phyloP scores from a whole-genome alignment of 2,797 vertebrate species.

The Coregonus suidteri region DNA sequence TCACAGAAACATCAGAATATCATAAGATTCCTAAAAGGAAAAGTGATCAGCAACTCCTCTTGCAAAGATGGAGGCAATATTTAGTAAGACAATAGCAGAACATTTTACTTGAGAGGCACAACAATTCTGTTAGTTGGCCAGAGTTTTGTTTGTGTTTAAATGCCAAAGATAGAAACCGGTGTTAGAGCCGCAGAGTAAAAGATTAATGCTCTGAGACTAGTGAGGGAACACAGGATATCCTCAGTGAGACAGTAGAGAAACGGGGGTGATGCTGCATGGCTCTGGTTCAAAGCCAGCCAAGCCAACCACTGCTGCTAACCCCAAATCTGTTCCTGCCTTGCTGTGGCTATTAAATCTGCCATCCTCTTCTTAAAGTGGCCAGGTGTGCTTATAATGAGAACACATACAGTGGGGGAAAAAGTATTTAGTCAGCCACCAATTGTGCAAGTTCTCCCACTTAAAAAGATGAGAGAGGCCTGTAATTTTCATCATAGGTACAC shows the following conservation, averaged over 20 bases:
- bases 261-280: neutral
- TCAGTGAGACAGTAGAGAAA: constrained; percentile 1
- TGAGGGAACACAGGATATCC: constrained; percentile 12
- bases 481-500: too few relatives aligned
- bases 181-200: neutral
- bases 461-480: too few relatives aligned
- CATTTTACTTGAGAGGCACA: neutral
- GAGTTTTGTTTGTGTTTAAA: neutral
- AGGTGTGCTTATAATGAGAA: constrained; percentile 42
- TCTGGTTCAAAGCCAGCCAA: neutral
- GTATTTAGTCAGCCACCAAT: too few relatives aligned
- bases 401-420: neutral
- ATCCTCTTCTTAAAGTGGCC: constrained; percentile 18
- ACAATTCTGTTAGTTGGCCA: neutral
- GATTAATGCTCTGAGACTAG: constrained; percentile 16
- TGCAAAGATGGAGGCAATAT: neutral
- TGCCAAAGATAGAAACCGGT: neutral
- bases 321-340: constrained; percentile 2
- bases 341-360: neutral
- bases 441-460: too few relatives aligned
- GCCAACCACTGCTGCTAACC: neutral
- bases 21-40: neutral
- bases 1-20: neutral
- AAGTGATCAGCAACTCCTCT: neutral
- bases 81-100: neutral